A percentile compares a stretch with the other conserved stretches of the same genome.
Conservation (phyloP, 2,113 vertebrate species). For the Arvicanthis niloticus region DNA sequence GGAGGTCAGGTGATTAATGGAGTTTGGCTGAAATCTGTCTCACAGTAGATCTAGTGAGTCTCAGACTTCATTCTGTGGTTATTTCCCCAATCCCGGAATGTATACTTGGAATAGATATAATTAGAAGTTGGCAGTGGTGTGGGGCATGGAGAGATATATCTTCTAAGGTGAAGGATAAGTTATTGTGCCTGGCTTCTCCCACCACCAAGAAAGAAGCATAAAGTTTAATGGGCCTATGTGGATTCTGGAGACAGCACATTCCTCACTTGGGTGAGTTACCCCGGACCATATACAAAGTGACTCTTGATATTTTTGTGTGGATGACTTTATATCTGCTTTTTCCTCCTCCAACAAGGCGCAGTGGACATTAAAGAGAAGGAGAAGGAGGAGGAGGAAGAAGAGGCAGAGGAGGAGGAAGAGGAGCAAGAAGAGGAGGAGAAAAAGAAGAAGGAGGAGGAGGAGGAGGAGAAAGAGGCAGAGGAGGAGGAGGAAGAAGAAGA, state of each 20-base stretch:
- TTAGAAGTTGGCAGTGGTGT: neutral
- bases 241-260: neutral
- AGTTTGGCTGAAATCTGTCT: neutral
- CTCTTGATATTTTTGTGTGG: too few species aligned
- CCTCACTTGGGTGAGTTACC: neutral
- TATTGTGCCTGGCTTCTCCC: neutral
- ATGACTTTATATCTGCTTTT: neutral
- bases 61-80: neutral
- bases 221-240: neutral
- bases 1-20: too few species aligned
- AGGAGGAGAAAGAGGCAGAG: too few species aligned
- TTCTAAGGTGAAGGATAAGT: neutral
- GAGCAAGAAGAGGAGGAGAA: too few species aligned
- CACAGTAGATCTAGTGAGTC: neutral
- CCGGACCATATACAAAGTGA: neutral
- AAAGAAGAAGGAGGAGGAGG: too few species aligned
- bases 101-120: neutral
- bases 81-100: neutral
- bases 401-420: too few species aligned
- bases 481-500: too few species aligned
- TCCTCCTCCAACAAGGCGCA: neutral
- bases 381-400: too few species aligned
- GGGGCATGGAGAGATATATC: neutral
- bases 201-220: neutral
- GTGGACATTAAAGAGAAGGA: neutral